A percentile compares a stretch with the other conserved stretches of the same genome.
phyloP scores from a whole-genome alignment of 2,797 vertebrate genomes.

The Hoplostethus mediterraneus region DNA sequence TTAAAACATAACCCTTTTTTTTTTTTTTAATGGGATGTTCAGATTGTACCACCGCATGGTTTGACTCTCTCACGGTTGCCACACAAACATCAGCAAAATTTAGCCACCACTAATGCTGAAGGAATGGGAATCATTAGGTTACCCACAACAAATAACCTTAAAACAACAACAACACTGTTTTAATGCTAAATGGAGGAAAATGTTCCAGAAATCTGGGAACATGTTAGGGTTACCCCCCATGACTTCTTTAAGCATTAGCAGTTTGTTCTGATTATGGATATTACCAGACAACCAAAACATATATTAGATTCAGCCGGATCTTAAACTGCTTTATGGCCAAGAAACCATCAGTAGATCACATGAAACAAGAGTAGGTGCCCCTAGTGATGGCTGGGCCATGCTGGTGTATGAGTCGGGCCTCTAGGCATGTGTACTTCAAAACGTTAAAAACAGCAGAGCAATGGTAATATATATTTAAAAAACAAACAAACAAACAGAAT shows the following conservation, averaged over 20 bases:
- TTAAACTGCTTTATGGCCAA: conserved; percentile 2
- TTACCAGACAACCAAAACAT: conserved; percentile 9
- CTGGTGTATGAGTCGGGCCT: no score
- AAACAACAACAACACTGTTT: background rate
- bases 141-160: conserved; percentile 17
- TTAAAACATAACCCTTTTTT: conserved; percentile 4
- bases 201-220: background rate
- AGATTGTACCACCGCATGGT: conserved; percentile 10
- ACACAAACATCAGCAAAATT: conserved; percentile 12
- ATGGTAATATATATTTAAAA: no score
- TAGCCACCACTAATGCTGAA: conserved; percentile 2
- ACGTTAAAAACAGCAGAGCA: no score
- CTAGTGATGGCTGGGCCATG: no score
- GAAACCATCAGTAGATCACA: conserved; percentile 2
- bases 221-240: background rate
- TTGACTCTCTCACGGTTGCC: conserved; percentile 14
- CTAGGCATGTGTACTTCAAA: no score
- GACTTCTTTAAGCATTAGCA: background rate
- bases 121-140: conserved; percentile 12
- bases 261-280: background rate
- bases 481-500: no score
- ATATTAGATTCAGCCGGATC: background rate
- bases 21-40: conserved; percentile 10
- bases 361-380: background rate
- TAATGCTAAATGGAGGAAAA: conserved; percentile 9